Base-by-base conservation (phyloP, 2,888 invertebrate species). In the Megastigmus dorsalis region DNA sequence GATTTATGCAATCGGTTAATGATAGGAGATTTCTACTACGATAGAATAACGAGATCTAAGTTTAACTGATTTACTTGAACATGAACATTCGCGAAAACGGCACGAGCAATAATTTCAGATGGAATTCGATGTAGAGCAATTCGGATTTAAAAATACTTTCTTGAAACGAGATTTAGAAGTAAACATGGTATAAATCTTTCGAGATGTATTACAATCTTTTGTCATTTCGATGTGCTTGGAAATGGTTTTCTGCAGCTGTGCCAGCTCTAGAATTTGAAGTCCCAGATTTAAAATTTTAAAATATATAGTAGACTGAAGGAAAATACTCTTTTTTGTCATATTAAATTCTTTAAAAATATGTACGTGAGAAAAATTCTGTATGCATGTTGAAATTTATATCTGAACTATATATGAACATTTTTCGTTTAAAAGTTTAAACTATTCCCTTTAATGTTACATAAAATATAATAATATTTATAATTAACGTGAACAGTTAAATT, bases 1-100 rank as follows among this genome's bases (percentile, higher is more conserved):
- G 55, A 43, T 55, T 67, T 60, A 67, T 54, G 43, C 43, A 57
- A 73, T 50, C 30, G 18, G 43, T 66, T 70, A 57, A 48, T 41
- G 18, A 54, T 66, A 28, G 45, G 18, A 38, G 52, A 36, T 38
- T 38, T 30, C 41, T 41, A 9, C 15, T 30, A 33, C 33, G 50
- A 38, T 28, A 10, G 1, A 68, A 57, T 48, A 57, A 59, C 18
- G 26, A 0, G 10, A 38, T 65, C 26, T 18, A 23, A n/a, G 15
- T 33, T 52, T 18, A 23, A 65, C 18, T 38, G 13, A 33, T 52
- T 38, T 10, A 33, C 7, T 20, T 3, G 10, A 62, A 20, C 18
- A 63, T 28, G n/a, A n/a, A 1, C 36, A 30, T 50, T 36, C 23
- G 36, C 18, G 9, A 20, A 62, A 45, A 30, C 33, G n/a, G n/a